Evolutionary conservation across 2,113 vertebrate species (phyloP), one percentile per base, ranked within the genome.

Genomic region (Heliornis fulica): DNA sequence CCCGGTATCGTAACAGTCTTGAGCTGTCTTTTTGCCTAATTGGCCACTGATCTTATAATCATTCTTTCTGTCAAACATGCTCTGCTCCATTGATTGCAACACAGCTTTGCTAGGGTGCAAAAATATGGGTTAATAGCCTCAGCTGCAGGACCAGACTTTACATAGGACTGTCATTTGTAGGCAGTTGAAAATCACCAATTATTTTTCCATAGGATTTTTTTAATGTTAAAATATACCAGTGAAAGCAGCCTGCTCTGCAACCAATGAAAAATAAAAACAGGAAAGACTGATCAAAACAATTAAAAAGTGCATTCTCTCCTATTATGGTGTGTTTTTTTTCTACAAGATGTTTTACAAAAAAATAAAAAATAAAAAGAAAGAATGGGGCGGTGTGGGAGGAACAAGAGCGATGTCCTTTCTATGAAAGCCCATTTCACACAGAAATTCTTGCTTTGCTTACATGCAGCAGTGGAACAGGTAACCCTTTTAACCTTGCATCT

Each of bases 21-120:
- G 68, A 92, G 68, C 64, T 90, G 78, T 83, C 64, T 93, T 93
- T 93, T 94, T 95, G 79, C 93, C 68, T 97, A 95, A 93, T 90
- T 95, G 83, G 85, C 60, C 53, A 80, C 93, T 95, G 88, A 90
- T 96, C 79, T 92, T 81, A 66, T 64, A 95, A 89, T 89, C 51
- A 74, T 90, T 89, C 85, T 81, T 81, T 38, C 75, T 92, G 85
- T 89, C 88, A 89, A 10, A 90, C 0, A 3, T 78, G 48, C 61
- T 91, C 41, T 93, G 71, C 88, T 88, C 71, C 68, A 81, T 43
- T 90, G 93, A 93, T 90, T 95, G 74, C 90, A 90, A 32, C 34
- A 41, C 53, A 87, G 60, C 48, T 91, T 90, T 95, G 46, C 68
- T 63, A 61, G 83, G 81, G 45, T 74, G 53, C 68, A 77, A 87